Conservation (phyloP, 2,888 invertebrate genomes). For the Ochropleura plecta region DNA sequence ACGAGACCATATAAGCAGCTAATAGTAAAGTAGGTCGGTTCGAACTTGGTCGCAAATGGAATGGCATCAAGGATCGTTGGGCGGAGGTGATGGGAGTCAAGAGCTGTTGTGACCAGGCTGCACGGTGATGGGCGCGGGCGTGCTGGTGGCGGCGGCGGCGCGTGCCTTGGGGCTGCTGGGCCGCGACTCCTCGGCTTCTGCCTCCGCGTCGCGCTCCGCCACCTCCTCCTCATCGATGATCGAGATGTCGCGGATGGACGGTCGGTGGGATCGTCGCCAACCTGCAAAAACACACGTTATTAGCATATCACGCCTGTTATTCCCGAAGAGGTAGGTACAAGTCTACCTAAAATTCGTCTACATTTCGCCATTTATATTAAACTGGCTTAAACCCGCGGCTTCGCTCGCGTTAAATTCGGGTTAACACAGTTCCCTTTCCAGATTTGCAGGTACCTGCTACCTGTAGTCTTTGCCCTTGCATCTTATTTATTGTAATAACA, state of each 20-base stretch:
- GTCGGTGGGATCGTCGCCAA: conserved; percentile 95
- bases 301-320: not conserved
- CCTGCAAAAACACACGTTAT: conserved; percentile 79
- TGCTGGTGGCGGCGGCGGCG: conserved; percentile 77
- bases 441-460: no score
- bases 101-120: conserved; percentile 83
- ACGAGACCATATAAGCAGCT: conserved; percentile 36
- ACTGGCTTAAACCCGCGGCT: not conserved
- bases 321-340: not conserved
- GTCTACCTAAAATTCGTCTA: not conserved
- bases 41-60: conserved; percentile 42
- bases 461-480: no score
- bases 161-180: conserved; percentile 67
- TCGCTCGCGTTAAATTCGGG: no score
- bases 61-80: conserved; percentile 42
- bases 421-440: no score
- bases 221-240: conserved; percentile 96
- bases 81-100: conserved; percentile 63
- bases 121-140: conserved; percentile 85
- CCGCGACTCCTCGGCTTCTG: conserved; percentile 72
- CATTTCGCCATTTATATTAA: not conserved
- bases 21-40: conserved; percentile 40
- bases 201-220: conserved; percentile 89
- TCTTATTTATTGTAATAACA: no score
- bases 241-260: conserved; percentile 96